These are phyloP conservation scores for Colinus virginianus DNA, from an alignment of 2,113 vertebrate genomes.

Conservation along the genomic window DNA sequence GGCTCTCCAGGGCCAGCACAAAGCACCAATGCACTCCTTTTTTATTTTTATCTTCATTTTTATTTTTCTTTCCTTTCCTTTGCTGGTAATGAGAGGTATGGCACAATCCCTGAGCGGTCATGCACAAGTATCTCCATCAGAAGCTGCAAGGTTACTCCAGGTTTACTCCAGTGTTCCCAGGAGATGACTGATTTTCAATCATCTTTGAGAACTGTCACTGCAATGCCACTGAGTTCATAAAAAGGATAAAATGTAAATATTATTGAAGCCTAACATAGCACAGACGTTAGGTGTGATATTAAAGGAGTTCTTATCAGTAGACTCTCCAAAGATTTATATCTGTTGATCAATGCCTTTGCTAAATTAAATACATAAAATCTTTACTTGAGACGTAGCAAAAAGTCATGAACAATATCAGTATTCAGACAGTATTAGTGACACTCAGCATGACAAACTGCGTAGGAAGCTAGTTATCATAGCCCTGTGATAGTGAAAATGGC, in stretches of 20 bases:
- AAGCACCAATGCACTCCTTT: too few relatives aligned
- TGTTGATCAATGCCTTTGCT: constrained; percentile 47
- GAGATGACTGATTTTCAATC: neutral
- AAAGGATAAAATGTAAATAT: constrained; percentile 28
- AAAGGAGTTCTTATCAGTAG: constrained; percentile 20
- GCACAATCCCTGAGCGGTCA: neutral
- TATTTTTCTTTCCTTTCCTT: neutral
- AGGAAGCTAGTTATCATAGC: constrained; percentile 70
- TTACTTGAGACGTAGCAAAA: constrained; percentile 57
- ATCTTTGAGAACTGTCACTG: constrained; percentile 30
- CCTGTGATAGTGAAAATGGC: constrained; percentile 67
- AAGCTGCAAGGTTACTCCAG: neutral
- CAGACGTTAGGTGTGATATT: neutral
- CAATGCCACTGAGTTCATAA: neutral
- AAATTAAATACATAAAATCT: constrained; percentile 61
- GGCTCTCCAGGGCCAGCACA: neutral
- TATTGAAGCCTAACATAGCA: neutral
- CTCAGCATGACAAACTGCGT: constrained; percentile 56
- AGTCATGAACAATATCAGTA: constrained; percentile 58
- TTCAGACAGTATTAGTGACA: constrained; percentile 56
- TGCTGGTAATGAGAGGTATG: neutral
- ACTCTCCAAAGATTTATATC: constrained; percentile 46
- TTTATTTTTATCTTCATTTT: too few relatives aligned
- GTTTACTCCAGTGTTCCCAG: neutral
- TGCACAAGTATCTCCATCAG: neutral